Evolutionary conservation across 1,140 invertebrate species (phyloP).

Genomic region (Telenomus remus): DNA sequence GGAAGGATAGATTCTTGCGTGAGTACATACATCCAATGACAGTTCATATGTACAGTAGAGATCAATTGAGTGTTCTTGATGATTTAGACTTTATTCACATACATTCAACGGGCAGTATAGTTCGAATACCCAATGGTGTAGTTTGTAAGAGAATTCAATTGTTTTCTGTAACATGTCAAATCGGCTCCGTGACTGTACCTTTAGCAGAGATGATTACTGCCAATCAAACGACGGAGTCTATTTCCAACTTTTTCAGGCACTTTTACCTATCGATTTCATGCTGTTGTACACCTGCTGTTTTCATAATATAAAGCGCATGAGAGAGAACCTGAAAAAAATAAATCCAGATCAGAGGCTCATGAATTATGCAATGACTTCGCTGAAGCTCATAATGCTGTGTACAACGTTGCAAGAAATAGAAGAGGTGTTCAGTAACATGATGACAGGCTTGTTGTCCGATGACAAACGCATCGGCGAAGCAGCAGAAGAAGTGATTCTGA

Average conservation of each 20-base stretch:
- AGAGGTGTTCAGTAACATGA: too few relatives aligned
- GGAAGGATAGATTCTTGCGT: not conserved
- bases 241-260: too few relatives aligned
- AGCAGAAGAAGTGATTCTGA: too few relatives aligned
- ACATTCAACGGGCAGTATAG: slow-evolving; percentile 8
- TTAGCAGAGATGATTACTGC: slow-evolving; percentile 22
- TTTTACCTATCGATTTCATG: not conserved
- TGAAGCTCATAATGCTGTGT: not conserved
- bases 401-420: too few relatives aligned
- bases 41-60: not conserved
- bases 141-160: slow-evolving; percentile 4
- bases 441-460: too few relatives aligned
- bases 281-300: not conserved
- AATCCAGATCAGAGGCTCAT: not conserved
- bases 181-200: not conserved
- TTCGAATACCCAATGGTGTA: not conserved
- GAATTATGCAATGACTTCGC: not conserved
- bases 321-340: not conserved
- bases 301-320: not conserved
- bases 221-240: too few relatives aligned
- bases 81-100: slow-evolving; percentile 2
- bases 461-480: too few relatives aligned
- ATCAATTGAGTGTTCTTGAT: not conserved
- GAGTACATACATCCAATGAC: not conserved
- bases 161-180: not conserved